phyloP scores from a whole-genome alignment of 2,888 invertebrate species.

The Synergus umbraculus region DNA sequence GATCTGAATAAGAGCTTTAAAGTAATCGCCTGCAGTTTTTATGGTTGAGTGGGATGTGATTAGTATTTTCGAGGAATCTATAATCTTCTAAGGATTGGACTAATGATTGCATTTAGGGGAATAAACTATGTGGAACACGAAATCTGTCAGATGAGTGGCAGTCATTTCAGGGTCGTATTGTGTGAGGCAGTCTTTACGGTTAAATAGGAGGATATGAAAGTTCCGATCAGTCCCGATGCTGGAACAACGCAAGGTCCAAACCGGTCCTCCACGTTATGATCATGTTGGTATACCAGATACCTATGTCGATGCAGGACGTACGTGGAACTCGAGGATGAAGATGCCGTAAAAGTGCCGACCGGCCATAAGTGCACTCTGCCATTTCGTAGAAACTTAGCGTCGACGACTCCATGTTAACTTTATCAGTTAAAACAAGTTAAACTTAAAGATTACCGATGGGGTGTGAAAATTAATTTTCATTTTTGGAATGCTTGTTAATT shows the following conservation, averaged over 20 bases:
- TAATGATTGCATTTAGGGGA: too few relatives aligned
- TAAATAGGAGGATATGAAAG: background rate
- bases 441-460: too few relatives aligned
- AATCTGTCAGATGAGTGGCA: background rate
- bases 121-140: background rate
- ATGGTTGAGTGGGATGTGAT: too few relatives aligned
- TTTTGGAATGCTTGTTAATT: background rate
- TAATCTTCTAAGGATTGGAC: too few relatives aligned
- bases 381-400: slow-evolving; percentile 9
- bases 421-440: background rate
- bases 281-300: background rate
- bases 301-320: background rate
- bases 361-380: background rate
- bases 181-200: background rate
- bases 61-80: too few relatives aligned
- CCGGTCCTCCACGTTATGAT: slow-evolving; percentile 11
- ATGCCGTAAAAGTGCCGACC: slow-evolving; percentile 19
- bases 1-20: too few relatives aligned
- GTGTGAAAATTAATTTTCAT: too few relatives aligned
- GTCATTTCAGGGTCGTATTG: background rate
- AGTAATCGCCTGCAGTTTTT: too few relatives aligned
- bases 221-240: background rate
- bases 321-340: slow-evolving; percentile 17
- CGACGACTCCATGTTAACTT: background rate
- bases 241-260: slow-evolving; percentile 1